These are phyloP conservation scores for Trichomycterus rosablanca DNA, from an alignment of 2,113 vertebrate genomes.

Conservation along the genomic window DNA sequence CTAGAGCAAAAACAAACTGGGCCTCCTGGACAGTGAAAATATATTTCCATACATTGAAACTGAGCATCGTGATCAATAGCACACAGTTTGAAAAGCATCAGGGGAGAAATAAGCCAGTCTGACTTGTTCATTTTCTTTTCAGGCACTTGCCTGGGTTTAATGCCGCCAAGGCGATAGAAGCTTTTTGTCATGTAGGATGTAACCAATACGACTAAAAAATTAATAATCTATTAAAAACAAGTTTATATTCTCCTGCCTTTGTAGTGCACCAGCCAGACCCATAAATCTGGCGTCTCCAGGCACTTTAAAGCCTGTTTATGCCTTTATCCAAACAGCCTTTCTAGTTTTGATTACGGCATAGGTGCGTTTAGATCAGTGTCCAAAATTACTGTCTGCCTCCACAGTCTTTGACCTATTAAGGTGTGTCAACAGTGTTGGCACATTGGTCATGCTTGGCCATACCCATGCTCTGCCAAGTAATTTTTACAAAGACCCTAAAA, in stretches of 20 bases:
- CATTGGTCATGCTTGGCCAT: no score
- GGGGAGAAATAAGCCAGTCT: conserved; percentile 44
- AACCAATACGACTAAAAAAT: no score
- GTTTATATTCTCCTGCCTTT: conserved; percentile 20
- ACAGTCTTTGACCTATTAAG: no score
- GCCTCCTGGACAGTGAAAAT: conserved; percentile 49
- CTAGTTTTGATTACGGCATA: no score
- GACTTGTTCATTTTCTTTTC: conserved; percentile 51
- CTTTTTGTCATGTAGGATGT: conserved; percentile 19
- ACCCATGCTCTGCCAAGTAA: no score
- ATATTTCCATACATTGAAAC: conserved; percentile 61
- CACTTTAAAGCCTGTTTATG: no score
- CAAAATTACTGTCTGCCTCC: no score
- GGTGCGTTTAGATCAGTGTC: no score
- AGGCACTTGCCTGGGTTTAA: conserved; percentile 37
- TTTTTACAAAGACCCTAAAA: no score
- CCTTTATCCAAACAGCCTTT: no score
- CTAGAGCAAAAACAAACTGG: conserved; percentile 65
- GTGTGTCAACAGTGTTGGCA: no score
- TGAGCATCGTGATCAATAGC: conserved; percentile 60
- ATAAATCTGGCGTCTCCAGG: conserved; percentile 11
- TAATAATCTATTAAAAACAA: conserved; percentile 53
- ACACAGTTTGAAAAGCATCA: conserved; percentile 50
- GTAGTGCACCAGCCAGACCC: conserved; percentile 9
- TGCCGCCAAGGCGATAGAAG: conserved; percentile 43